Evolutionary conservation across 2,888 invertebrate genomes (phyloP).

Genomic region (Leucophenga maculata): DNA sequence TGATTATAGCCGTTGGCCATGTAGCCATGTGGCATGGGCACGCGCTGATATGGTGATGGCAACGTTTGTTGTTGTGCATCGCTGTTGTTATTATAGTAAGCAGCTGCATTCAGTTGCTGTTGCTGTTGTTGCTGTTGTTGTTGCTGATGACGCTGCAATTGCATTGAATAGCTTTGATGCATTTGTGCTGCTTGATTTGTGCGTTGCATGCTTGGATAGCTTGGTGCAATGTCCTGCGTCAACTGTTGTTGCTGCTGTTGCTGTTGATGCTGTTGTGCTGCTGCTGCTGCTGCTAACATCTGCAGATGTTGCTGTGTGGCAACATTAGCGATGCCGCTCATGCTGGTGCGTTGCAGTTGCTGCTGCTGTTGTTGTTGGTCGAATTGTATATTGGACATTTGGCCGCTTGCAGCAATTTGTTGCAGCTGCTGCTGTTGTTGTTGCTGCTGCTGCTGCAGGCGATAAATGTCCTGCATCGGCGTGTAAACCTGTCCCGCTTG

Average conservation of each 20-base stretch:
- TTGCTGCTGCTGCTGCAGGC: slow-evolving; percentile 69
- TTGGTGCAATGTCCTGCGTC: slow-evolving; percentile 34
- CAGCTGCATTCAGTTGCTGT: slow-evolving; percentile 46
- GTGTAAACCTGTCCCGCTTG: slow-evolving; percentile 63
- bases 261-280: slow-evolving; percentile 57
- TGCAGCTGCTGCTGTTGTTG: slow-evolving; percentile 15
- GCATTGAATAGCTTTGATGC: slow-evolving; percentile 61
- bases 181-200: neutral
- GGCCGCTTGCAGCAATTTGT: slow-evolving; percentile 36
- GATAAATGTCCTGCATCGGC: slow-evolving; percentile 65
- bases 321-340: slow-evolving; percentile 69
- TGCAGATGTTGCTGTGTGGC: slow-evolving; percentile 67
- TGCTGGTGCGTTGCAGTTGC: slow-evolving; percentile 64
- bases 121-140: slow-evolving; percentile 52
- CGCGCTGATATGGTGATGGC: slow-evolving; percentile 76
- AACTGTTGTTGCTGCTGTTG: slow-evolving; percentile 56
- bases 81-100: slow-evolving; percentile 55
- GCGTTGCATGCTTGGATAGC: slow-evolving; percentile 55
- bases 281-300: slow-evolving; percentile 59
- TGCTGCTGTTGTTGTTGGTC: slow-evolving; percentile 53
- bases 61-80: slow-evolving; percentile 39
- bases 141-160: slow-evolving; percentile 59
- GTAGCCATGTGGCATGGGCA: slow-evolving; percentile 77
- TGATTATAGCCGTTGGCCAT: slow-evolving; percentile 47
- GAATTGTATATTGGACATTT: slow-evolving; percentile 32